Evolutionary conservation across 2,797 vertebrate genomes (phyloP).

Genomic region (Clarias fuscus): DNA sequence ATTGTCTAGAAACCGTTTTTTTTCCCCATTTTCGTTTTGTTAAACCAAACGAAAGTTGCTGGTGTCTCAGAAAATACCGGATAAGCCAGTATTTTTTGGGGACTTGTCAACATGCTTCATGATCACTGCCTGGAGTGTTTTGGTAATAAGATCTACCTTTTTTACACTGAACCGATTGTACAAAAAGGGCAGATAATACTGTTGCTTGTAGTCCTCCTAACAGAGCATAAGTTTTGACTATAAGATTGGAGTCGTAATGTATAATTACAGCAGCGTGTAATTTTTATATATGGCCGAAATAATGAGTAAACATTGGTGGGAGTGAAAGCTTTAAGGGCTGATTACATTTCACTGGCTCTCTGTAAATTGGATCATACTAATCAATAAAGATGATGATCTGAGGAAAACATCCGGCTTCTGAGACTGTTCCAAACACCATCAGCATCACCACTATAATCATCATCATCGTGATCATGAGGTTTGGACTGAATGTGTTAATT

Average conservation of each 20-base stretch:
- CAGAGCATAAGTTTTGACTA: neutral
- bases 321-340: neutral
- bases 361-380: neutral
- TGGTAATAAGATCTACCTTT: neutral
- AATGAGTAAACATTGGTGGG: neutral
- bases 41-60: neutral
- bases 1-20: neutral
- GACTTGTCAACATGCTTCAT: neutral
- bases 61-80: neutral
- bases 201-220: neutral
- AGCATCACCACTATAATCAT: neutral
- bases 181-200: neutral
- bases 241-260: neutral
- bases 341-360: neutral
- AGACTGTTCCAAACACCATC: neutral
- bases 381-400: neutral
- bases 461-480: neutral
- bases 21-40: neutral
- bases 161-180: neutral
- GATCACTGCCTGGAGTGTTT: neutral
- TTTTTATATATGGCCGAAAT: neutral
- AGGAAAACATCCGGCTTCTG: slow-evolving; percentile 4
- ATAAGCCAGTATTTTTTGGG: neutral
- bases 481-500: neutral
- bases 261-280: neutral